Conservation (phyloP, 1,140 invertebrate species). For the Trigoniulus corallinus region DNA sequence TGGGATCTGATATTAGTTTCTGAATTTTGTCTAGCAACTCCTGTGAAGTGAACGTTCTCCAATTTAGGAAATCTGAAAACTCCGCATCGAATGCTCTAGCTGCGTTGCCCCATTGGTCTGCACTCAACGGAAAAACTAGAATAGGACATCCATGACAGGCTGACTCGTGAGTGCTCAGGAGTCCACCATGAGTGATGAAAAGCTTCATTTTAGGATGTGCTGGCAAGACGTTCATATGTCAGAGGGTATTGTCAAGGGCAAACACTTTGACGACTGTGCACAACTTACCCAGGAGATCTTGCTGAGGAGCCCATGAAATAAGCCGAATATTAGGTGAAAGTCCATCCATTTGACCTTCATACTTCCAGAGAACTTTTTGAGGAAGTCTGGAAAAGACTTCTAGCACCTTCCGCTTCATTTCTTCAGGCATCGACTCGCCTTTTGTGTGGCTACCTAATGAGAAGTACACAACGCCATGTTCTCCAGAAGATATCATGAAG, state of each 20-base stretch:
- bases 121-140: conserved; percentile 46
- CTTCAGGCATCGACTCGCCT: conserved; percentile 8
- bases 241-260: background rate
- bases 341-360: conserved; percentile 9
- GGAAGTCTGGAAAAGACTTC: conserved; percentile 9
- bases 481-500: background rate
- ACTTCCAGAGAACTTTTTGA: conserved; percentile 13
- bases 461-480: background rate
- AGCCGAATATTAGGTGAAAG: conserved; percentile 9
- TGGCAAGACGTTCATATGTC: conserved; percentile 12
- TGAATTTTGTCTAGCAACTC: background rate
- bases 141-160: conserved; percentile 48
- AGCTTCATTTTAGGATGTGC: conserved; percentile 45
- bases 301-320: background rate
- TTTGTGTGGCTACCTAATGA: background rate
- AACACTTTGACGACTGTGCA: background rate
- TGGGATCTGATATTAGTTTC: background rate
- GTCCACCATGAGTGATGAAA: conserved; percentile 53
- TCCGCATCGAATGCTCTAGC: conserved; percentile 28
- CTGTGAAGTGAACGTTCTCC: conserved; percentile 1
- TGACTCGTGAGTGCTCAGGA: conserved; percentile 47
- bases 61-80: background rate
- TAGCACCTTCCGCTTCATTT: conserved; percentile 20
- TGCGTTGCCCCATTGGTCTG: conserved; percentile 35
- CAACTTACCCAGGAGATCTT: background rate